Evolutionary conservation across 1,140 invertebrate genomes (phyloP), one percentile per base, ranked within the genome.

Genomic region (Lordiphosa mommai): DNA sequence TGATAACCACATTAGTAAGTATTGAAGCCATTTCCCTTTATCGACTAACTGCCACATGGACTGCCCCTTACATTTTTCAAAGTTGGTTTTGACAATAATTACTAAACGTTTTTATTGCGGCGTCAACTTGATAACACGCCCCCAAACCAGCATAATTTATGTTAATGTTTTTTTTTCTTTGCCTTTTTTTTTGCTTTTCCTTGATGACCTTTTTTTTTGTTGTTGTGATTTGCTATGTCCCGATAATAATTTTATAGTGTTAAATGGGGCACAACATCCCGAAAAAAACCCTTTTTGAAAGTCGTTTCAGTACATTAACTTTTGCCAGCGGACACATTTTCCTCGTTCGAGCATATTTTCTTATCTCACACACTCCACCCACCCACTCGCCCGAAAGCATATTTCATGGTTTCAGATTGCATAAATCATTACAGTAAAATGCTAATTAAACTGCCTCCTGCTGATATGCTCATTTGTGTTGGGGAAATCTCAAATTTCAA

Each of bases 191-290:
- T 52, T 32, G 29, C 16, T 52, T 7, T 9, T 43, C 27, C 43
- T 51, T 17, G 32, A 13, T 29, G 17, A 43, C 49, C 38, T 27
- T 57, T 33, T 52, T 52, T 44, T 29, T 46, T 37, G 37, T 55
- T 61, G 47, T 55, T 52, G 38, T 61, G 57, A 55, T 44, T 34
- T 41, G 17, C 38, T 36, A 63, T 50, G 59, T 58, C 66, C 70
- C 49, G 76, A 80, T 80, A 80, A 80, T 80, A 80, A 76, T 76
- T 80, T 80, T 82, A 80, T 80, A 80, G 76, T 80, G 76, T 80
- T 80, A 82, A 80, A 80, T 80, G 76, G 58, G 41, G 40, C 76
- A 41, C 56, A 63, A 53, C 38, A 59, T 27, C 46, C 30, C 34
- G 10, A 53, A 60, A 30, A 13, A 57, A 76, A 71, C 66, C 77